Evolutionary conservation across 2,113 vertebrate species (phyloP), one percentile per base, ranked within the genome.

Genomic region (Scalopus aquaticus): DNA sequence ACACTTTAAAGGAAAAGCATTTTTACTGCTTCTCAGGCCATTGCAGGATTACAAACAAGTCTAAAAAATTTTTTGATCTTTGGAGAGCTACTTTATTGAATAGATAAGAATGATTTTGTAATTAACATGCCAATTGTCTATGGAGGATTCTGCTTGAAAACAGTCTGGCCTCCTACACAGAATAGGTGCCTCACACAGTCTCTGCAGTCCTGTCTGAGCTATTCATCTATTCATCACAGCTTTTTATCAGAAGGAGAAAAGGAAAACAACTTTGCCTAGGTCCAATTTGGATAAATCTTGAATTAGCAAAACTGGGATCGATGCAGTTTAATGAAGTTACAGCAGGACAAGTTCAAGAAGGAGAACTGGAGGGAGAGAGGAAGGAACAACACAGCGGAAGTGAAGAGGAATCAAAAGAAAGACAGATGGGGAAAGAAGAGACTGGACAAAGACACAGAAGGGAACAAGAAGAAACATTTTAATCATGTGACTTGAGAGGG

Each of bases 161-260:
- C 58, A 87, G 5, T 37, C 79, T 78, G 85, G 73, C 88, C 90
- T 37, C 88, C 90, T 37, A 37, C 9, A 0, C 3, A 19, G n/a
- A 28, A 1, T 22, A 17, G 4, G 56, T 20, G 20, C 19, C 64
- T 80, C 9, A n/a, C 5, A 13, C 67, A 51, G 19, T 87, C 70
- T 86, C 16, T 28, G 42, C 64, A 35, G 81, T 46, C 56, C 70
- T 65, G 17, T 93, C 93, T 60, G 78, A 91, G 78, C 83, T 58
- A 80, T 77, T 80, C 44, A 90, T 97, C 95, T 85, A 67, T 19
- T 82, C 88, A 46, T 88, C 28, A 0, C 56, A 74, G 49, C 42
- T 91, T 97, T 91, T 81, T 65, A 94, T 92, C 94, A 90, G 44
- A 78, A 22, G 58, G 46, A 90, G 77, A 60, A 91, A 90, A 90